A percentile compares a stretch with the other conserved stretches of the same genome.
These are phyloP conservation scores for Tetraodon nigroviridis DNA, from an alignment of 2,113 vertebrate species.

Conservation along the genomic window DNA sequence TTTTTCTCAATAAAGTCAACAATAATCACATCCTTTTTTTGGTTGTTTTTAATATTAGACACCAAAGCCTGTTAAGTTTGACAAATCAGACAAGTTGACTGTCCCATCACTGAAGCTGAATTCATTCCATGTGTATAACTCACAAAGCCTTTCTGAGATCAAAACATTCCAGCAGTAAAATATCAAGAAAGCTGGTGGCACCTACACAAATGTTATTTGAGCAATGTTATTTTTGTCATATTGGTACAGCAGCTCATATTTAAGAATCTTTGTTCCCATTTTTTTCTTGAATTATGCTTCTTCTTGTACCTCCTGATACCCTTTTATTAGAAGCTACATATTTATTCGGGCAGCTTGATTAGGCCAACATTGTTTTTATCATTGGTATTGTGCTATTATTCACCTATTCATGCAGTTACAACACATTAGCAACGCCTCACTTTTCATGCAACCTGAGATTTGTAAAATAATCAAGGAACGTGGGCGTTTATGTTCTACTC, in stretches of 20 bases:
- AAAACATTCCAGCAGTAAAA: background rate
- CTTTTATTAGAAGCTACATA: too few species aligned
- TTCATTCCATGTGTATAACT: too few species aligned
- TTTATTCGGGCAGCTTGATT: too few species aligned
- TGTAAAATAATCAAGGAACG: slow-evolving; percentile 36
- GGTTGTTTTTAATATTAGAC: too few species aligned
- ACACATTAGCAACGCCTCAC: background rate
- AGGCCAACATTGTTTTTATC: too few species aligned
- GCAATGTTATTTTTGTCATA: background rate
- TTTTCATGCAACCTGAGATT: slow-evolving; percentile 43
- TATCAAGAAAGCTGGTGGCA: slow-evolving; percentile 2
- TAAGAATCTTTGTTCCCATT: too few species aligned
- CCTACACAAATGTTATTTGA: slow-evolving; percentile 12
- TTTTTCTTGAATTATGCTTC: background rate
- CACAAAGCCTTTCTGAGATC: background rate
- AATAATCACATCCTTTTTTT: too few species aligned
- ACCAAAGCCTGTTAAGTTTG: too few species aligned
- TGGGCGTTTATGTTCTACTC: slow-evolving; percentile 47
- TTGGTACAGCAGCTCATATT: background rate
- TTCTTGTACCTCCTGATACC: background rate
- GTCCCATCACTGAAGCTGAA: too few species aligned
- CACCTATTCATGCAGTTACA: slow-evolving; percentile 7
- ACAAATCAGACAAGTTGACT: too few species aligned
- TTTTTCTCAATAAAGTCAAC: too few species aligned
- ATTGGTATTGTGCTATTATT: slow-evolving; percentile 13